These are phyloP conservation scores for Pachypsylla venusta DNA, from an alignment of 1,140 invertebrate genomes.

Conservation along the genomic window DNA sequence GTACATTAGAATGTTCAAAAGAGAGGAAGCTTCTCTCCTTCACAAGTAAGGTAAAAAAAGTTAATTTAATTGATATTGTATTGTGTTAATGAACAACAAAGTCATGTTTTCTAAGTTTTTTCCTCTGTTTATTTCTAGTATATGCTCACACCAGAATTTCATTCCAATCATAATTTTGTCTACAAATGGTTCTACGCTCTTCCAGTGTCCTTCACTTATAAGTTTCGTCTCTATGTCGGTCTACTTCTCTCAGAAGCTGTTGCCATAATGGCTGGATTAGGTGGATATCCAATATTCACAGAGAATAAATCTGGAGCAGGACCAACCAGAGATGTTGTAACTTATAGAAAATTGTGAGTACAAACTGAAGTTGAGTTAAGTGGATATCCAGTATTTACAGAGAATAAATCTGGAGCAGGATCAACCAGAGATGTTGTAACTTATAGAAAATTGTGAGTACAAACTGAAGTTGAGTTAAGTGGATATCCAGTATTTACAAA, in stretches of 20 bases:
- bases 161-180: constrained; percentile 43
- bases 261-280: constrained; percentile 78
- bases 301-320: constrained; percentile 62
- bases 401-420: constrained; percentile 61
- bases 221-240: constrained; percentile 76
- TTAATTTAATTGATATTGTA: no score
- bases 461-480: constrained; percentile 76
- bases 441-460: constrained; percentile 18
- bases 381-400: constrained; percentile 60
- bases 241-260: constrained; percentile 80
- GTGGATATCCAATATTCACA: constrained; percentile 65
- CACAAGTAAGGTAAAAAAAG: no score
- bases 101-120: constrained; percentile 8
- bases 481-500: constrained; percentile 63
- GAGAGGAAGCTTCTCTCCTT: no score
- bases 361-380: constrained; percentile 81
- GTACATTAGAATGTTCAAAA: no score
- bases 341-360: constrained; percentile 18
- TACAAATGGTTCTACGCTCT: constrained; percentile 74
- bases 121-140: constrained; percentile 42
- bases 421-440: constrained; percentile 34
- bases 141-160: constrained; percentile 48
- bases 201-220: constrained; percentile 72
- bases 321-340: constrained; percentile 34
- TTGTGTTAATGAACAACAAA: constrained; percentile 6